Evolutionary conservation across 1,140 invertebrate species (phyloP).

Genomic region (Caenorhabditis inopinata): DNA sequence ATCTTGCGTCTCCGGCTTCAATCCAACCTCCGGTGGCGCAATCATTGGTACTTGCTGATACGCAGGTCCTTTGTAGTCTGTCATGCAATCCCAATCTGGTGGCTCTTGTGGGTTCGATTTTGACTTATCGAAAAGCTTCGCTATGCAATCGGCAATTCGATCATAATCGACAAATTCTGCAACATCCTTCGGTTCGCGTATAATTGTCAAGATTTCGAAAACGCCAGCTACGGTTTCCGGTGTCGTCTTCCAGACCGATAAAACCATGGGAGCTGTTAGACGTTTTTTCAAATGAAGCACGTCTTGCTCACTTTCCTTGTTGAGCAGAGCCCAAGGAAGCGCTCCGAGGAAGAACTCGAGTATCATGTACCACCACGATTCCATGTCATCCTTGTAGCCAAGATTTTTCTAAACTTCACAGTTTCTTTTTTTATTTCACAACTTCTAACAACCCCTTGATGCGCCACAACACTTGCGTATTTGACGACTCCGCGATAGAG

Average conservation of each 20-base stretch:
- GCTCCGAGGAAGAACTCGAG: conserved; percentile 39
- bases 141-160: conserved; percentile 23
- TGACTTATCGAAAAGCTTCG: background rate
- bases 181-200: background rate
- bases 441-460: background rate
- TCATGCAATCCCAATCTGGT: conserved; percentile 41
- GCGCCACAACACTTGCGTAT: background rate
- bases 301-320: conserved; percentile 38
- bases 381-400: conserved; percentile 44
- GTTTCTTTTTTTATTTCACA: background rate
- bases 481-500: background rate
- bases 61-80: conserved; percentile 29
- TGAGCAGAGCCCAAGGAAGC: conserved; percentile 35
- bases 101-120: conserved; percentile 18
- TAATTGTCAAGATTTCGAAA: background rate
- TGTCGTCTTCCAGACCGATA: background rate
- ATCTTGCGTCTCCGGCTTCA: background rate
- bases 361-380: conserved; percentile 47
- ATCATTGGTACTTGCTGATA: conserved; percentile 11
- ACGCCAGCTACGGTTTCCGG: background rate
- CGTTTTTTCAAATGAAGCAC: conserved; percentile 33
- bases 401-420: background rate
- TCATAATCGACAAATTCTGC: conserved; percentile 32
- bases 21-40: background rate
- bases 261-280: background rate